Base-by-base conservation (phyloP, 2,888 invertebrate species). In the Blastobasis adustella region DNA sequence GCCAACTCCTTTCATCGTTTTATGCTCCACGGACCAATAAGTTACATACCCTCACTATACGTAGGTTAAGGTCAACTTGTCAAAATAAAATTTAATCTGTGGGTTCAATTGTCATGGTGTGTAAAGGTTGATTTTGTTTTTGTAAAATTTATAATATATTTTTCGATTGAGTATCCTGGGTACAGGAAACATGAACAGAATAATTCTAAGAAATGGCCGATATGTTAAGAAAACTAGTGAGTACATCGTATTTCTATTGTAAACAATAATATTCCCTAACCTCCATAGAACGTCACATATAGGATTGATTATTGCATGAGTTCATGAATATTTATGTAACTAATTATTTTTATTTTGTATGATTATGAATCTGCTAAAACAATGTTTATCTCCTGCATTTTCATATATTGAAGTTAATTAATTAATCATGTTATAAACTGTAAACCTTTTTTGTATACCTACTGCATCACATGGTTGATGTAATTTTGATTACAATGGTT, bases 41-140 rank as follows among this genome's bases (percentile, higher is more conserved):
- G 10, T n/a, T 42, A 23, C 23, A 23, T 23, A 23, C 23, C 23
- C 23, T 23, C 23, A 3, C 23, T 23, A 23, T 23, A 23, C 42
- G 10, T 42, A 9, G n/a, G 42, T 9, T 40, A 6, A 6, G 41
- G 10, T 8, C 10, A 8, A 8, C 4, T 45, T 45, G 56, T 56
- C n/a, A 4, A n/a, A 43, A 48, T 47, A 45, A 48, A 23, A 37
- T 10, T 23, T 37, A 47, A 52, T 54, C 53, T 58, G 51, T 61
- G 55, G 50, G 57, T 61, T 62, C 61, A 69, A 73, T 68, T 82
- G 75, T 86, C 82, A 85, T 82, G 81, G 82, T 82, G 76, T 79
- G 62, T 75, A 78, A 71, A 79, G 79, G 81, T 82, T 82, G 79
- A 85, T 71, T 82, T 85, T 85, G 83, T 84, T 87, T 82, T 82